These are phyloP conservation scores for Felis chaus DNA, from an alignment of 2,113 vertebrate genomes.

Conservation along the genomic window DNA sequence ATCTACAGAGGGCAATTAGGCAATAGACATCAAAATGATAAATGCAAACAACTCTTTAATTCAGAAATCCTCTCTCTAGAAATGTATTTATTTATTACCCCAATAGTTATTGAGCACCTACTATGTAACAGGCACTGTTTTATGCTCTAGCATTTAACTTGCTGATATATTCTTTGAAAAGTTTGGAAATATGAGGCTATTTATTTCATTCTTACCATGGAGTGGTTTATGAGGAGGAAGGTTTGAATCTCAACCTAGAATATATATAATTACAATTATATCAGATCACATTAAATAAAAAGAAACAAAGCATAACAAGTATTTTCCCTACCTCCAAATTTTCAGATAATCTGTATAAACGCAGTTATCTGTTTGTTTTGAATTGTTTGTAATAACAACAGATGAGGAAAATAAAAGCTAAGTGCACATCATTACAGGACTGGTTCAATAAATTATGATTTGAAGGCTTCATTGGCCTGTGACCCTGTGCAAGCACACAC, in stretches of 20 bases:
- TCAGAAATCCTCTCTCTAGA: not conserved
- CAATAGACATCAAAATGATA: constrained; percentile 19
- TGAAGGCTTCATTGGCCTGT: not conserved
- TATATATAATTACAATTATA: not conserved
- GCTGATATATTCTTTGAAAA: not conserved
- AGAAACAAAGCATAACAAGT: not conserved
- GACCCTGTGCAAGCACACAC: not conserved
- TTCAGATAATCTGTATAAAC: not conserved
- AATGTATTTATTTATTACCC: not conserved
- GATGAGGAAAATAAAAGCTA: not conserved
- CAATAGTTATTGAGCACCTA: not conserved
- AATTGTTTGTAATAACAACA: not conserved
- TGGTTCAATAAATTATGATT: constrained; percentile 15
- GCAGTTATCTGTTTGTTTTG: not conserved
- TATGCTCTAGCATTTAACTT: not conserved
- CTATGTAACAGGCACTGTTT: not conserved
- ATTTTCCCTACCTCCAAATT: not conserved
- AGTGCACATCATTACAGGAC: not conserved
- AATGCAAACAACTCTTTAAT: not conserved
- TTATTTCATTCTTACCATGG: not conserved
- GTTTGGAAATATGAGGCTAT: not conserved
- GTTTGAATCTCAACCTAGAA: not conserved
- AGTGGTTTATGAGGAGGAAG: not conserved
- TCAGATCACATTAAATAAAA: not conserved
- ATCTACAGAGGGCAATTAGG: not conserved